These are phyloP conservation scores for Myrmophylax atrothorax DNA, from an alignment of 2,113 vertebrate species.

Conservation along the genomic window DNA sequence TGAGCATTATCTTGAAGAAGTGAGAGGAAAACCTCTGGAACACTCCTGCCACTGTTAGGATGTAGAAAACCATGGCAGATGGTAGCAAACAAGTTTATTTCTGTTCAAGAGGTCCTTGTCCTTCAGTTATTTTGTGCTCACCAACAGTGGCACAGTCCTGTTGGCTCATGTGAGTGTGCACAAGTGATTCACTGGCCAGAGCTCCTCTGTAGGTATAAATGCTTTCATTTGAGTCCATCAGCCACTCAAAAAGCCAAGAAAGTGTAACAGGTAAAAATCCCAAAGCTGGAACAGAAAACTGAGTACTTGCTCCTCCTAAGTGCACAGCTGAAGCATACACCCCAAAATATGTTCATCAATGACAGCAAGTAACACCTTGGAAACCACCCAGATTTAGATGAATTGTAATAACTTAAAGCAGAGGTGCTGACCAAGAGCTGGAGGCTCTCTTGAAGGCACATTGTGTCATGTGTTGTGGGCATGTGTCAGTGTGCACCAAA, in stretches of 20 bases:
- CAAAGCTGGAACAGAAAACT: not conserved
- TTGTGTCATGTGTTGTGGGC: not conserved
- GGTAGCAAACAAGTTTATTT: not conserved
- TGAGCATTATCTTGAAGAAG: not conserved
- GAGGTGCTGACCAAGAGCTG: not conserved
- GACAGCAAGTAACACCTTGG: not conserved
- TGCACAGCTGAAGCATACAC: not conserved
- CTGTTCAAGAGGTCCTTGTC: not conserved
- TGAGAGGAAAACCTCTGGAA: not conserved
- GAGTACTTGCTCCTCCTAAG: not conserved
- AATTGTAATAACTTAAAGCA: not conserved
- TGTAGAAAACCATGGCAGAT: not conserved
- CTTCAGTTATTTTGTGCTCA: not conserved
- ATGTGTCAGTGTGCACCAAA: not conserved
- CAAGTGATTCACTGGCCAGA: not conserved
- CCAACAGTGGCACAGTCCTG: not conserved
- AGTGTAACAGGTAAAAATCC: not conserved
- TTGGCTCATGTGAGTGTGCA: not conserved
- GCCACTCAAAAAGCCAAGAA: not conserved
- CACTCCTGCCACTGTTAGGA: not conserved
- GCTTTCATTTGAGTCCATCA: not conserved
- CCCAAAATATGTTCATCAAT: not conserved
- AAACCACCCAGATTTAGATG: not conserved
- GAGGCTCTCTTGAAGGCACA: not conserved
- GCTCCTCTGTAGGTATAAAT: not conserved